Base-by-base conservation (phyloP, 1,140 invertebrate species). In the Macrostomum lignano region DNA sequence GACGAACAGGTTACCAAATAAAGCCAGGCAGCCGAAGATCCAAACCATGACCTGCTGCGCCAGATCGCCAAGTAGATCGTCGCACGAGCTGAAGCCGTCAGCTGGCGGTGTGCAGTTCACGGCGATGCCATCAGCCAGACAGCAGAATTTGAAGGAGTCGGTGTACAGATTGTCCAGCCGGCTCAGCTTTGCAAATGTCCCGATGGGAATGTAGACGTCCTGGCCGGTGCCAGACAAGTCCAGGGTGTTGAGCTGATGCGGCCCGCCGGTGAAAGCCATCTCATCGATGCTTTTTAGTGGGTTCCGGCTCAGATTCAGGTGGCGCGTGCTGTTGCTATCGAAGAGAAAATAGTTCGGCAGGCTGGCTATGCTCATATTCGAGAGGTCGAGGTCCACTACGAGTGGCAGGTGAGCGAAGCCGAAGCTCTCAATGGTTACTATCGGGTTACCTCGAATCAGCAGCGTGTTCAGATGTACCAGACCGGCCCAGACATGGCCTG, bases 1-100 rank as follows among this genome's bases (percentile, higher is more conserved):
- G 6, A 41, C 41, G 6, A n/a, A 21, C 5, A 23, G 15, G 34
- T 47, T 47, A n/a, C 45, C 45, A 9, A 38, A 1, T 1, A 47
- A 10, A 7, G 44, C 38, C 13, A 33, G 7, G 3, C 38, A 4
- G 2, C 39, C 42, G 9, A 46, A 35, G 9, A 46, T 26, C 46
- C 46, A 48, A 6, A 48, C 24, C 32, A 36, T 39, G 6, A 24
- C 17, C n/a, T 43, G 35, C 2, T 46, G 26, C 7, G 42, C 21
- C 10, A 39, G 30, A n/a, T 32, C 39, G 6, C 37, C 26, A 25
- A 46, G 33, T 10, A 47, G 35, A 31, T 47, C 40, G 6, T 29
- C 26, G 37, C 46, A 48, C 0, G 42, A 46, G 3, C 43, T 44
- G 13, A 48, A 41, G 22, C 36, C 40, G 15, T 44, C 36, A 3